Evolutionary conservation across 2,797 vertebrate genomes (phyloP).

Genomic region (Urosaurus nigricauda): DNA sequence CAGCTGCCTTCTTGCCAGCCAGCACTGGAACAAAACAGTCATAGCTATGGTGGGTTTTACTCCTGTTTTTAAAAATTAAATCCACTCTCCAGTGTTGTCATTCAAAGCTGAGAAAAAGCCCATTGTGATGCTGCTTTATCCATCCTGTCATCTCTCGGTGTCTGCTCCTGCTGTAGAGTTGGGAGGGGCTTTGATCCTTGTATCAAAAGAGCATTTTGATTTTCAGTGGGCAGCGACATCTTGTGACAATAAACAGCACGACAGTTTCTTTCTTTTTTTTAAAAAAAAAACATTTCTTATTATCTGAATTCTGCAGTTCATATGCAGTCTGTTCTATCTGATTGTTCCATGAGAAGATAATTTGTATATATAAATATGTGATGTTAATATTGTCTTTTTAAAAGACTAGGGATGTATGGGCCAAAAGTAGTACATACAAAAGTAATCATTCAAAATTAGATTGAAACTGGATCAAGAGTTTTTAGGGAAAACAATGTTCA

Average conservation of each 20-base stretch:
- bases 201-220: constrained; percentile 20
- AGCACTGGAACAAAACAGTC: constrained; percentile 41
- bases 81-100: neutral
- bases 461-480: neutral
- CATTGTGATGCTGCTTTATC: neutral
- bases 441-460: neutral
- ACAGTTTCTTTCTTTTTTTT: neutral
- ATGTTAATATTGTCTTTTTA: neutral
- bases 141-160: neutral
- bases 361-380: neutral
- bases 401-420: neutral
- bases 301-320: neutral
- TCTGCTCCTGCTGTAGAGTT: constrained; percentile 4
- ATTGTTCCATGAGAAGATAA: neutral
- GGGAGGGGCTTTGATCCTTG: constrained; percentile 24
- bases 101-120: neutral
- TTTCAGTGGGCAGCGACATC: constrained; percentile 43
- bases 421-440: neutral
- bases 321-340: neutral
- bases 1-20: constrained; percentile 17
- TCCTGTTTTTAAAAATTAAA: neutral
- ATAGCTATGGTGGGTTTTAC: constrained; percentile 37
- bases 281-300: neutral
- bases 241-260: constrained; percentile 36
- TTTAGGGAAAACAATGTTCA: neutral